Evolutionary conservation across 2,888 invertebrate genomes (phyloP).

Genomic region (Macrosoma leucophasiata): DNA sequence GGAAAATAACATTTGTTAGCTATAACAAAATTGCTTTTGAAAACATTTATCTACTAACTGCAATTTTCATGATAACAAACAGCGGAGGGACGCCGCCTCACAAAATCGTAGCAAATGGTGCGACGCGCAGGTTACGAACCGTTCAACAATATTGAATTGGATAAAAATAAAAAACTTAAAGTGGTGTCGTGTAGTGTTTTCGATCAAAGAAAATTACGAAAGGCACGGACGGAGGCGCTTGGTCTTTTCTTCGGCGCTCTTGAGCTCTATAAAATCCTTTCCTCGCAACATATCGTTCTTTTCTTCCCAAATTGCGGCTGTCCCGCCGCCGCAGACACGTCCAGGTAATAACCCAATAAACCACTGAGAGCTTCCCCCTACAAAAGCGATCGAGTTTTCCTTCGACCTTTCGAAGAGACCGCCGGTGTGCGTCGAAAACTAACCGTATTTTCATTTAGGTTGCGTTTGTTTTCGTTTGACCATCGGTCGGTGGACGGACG

Average conservation of each 20-base stretch:
- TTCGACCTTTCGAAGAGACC: slow-evolving; percentile 68
- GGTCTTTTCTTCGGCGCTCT: slow-evolving; percentile 51
- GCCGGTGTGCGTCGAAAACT: slow-evolving; percentile 52
- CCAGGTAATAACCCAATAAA: slow-evolving; percentile 76
- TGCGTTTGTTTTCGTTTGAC: slow-evolving; percentile 43
- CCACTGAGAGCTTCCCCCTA: slow-evolving; percentile 72
- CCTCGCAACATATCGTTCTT: slow-evolving; percentile 69
- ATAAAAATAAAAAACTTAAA: slow-evolving; percentile 63
- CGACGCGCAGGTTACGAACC: slow-evolving; percentile 33
- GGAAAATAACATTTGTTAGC: too few relatives aligned
- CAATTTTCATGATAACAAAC: too few relatives aligned
- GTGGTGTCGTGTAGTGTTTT: slow-evolving; percentile 56
- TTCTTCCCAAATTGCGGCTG: slow-evolving; percentile 70
- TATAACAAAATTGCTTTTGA: too few relatives aligned
- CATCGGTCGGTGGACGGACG: slow-evolving; percentile 37
- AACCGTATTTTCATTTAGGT: slow-evolving; percentile 48
- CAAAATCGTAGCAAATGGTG: slow-evolving; percentile 10
- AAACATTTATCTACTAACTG: too few relatives aligned
- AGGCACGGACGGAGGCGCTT: slow-evolving; percentile 46
- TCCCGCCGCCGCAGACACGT: slow-evolving; percentile 69
- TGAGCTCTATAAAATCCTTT: slow-evolving; percentile 67
- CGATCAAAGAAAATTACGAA: slow-evolving; percentile 69
- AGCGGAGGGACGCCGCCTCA: too few relatives aligned
- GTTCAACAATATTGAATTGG: slow-evolving; percentile 57
- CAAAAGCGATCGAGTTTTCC: slow-evolving; percentile 74